Conservation (phyloP, 2,797 vertebrate species). For the Tapirus indicus region DNA sequence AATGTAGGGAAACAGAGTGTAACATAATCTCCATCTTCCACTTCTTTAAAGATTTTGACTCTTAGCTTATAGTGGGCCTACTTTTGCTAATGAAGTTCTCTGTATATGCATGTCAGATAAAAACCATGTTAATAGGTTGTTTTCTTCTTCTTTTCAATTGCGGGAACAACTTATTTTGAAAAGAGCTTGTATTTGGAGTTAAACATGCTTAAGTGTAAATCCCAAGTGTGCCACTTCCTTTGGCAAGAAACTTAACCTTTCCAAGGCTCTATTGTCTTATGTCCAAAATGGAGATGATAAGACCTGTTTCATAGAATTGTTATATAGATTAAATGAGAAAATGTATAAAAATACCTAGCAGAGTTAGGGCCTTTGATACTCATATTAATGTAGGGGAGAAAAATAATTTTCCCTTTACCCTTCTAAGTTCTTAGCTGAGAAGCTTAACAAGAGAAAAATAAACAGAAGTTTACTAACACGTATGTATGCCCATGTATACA, state of each 20-base stretch:
- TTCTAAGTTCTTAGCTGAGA: background rate
- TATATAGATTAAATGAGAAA: slow-evolving; percentile 27
- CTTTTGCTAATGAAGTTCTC: background rate
- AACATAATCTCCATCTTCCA: background rate
- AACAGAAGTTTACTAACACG: background rate
- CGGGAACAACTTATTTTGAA: background rate
- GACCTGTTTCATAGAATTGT: background rate
- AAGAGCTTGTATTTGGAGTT: slow-evolving; percentile 14
- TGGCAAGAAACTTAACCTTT: slow-evolving; percentile 10
- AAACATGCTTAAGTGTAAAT: slow-evolving; percentile 6
- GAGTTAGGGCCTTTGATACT: background rate
- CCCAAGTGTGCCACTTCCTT: background rate
- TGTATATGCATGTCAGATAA: background rate
- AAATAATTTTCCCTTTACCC: background rate
- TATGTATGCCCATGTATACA: background rate
- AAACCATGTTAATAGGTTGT: background rate
- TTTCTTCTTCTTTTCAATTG: background rate
- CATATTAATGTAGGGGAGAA: background rate
- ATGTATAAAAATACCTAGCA: background rate
- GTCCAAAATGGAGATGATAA: slow-evolving; percentile 15
- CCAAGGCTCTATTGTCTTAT: background rate
- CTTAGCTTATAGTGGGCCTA: background rate
- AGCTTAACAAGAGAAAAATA: background rate
- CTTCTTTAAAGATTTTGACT: background rate
- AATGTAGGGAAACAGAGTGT: background rate